These are phyloP conservation scores for Zoroaster sp. DNA, from an alignment of 53 echinoderm and acorn worm species.

Conservation along the genomic window DNA sequence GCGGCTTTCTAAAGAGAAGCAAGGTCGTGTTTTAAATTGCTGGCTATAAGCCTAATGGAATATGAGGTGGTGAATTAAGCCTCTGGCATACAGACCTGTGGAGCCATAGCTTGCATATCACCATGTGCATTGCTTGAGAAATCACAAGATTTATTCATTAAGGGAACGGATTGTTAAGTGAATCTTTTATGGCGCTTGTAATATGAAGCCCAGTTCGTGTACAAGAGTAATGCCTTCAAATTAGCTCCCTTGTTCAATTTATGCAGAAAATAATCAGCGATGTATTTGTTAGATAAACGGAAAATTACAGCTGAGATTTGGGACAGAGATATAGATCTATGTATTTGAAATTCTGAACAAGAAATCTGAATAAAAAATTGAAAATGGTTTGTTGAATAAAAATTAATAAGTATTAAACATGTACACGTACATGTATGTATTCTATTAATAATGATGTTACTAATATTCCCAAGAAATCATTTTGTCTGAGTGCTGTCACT, in stretches of 20 bases:
- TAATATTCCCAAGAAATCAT: no score
- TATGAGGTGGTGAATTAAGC: background rate
- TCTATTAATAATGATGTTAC: no score
- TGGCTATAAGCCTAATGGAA: background rate
- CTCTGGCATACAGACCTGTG: slow-evolving; percentile 18
- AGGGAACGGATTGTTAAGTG: background rate
- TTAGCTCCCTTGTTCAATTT: background rate
- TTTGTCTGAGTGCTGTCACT: no score
- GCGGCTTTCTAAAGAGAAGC: slow-evolving; percentile 12
- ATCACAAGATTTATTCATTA: background rate
- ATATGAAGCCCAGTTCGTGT: background rate
- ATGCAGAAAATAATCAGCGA: background rate
- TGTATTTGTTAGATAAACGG: background rate
- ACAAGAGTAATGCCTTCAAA: background rate
- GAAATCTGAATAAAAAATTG: no score
- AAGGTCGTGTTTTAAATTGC: slow-evolving; percentile 26
- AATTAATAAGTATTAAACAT: no score
- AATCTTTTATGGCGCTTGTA: background rate
- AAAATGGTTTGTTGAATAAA: no score
- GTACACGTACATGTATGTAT: no score
- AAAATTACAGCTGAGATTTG: background rate
- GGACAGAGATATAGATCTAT: no score
- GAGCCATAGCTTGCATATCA: slow-evolving; percentile 5
- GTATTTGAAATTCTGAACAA: no score
- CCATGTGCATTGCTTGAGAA: background rate